Evolutionary conservation across 2,888 invertebrate genomes (phyloP), one percentile per base, ranked within the genome.

Genomic region (Tinea pellionella): DNA sequence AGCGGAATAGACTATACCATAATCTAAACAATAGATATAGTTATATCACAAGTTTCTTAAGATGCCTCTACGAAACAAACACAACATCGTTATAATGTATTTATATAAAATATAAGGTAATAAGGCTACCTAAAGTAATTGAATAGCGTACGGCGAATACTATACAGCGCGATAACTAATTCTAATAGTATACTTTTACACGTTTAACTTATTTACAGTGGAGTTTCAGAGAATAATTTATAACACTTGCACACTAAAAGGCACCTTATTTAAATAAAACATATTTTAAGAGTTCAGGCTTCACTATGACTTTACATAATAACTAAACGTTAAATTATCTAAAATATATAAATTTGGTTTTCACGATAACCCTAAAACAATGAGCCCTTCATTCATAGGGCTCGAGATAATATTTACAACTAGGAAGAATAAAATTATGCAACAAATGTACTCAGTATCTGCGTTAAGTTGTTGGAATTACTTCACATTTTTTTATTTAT

Each of bases 341-440:
- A 86, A 80, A 81, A 85, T 84, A 85, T 86, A 85, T 61, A 83
- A 85, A 84, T 87, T 87, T 87, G 86, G 87, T 85, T 80, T 85
- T 81, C 79, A 81, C 82, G 84, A 84, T 75, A 83, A 80, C 78
- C 77, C 81, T 86, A 87, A 78, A 84, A 83, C 81, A 86, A 82
- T 79, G 79, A 74, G 75, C 78, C 76, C 73, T 81, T 86, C 84
- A 78, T 72, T 85, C 85, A 81, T 85, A 86, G 85, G 85, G 85
- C 77, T 79, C 82, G 84, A n/a, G n/a, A 81, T 82, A 82, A 85
- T 84, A 84, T 79, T 78, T 84, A 80, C 81, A 86, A 83, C 79
- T 85, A 83, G 74, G 78, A 81, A 79, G 79, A 84, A 86, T 82
- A 85, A 84, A 78, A 85, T 84, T 83, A 86, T 80, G 80, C 78